Evolutionary conservation across 2,797 vertebrate genomes (phyloP).

Genomic region (Melanotaenia maccullochi): DNA sequence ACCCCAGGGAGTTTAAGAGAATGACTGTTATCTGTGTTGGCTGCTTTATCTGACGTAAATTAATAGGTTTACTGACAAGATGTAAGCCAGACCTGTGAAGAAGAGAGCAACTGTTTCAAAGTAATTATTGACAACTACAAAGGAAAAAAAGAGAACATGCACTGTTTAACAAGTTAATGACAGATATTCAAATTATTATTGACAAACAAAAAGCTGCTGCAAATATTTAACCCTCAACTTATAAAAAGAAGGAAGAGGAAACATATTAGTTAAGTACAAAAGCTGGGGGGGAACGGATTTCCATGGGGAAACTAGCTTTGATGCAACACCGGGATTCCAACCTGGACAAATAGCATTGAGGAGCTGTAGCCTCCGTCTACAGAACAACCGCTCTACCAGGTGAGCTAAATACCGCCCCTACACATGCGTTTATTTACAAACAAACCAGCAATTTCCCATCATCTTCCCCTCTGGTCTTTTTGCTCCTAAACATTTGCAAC

Average conservation of each 20-base stretch:
- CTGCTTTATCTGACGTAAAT: constrained; percentile 29
- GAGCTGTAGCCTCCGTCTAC: not conserved
- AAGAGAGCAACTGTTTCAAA: constrained; percentile 11
- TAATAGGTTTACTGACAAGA: constrained; percentile 31
- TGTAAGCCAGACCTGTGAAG: constrained; percentile 16
- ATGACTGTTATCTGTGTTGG: constrained; percentile 11
- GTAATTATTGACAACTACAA: not conserved
- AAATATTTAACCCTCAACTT: not conserved
- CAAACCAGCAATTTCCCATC: not conserved
- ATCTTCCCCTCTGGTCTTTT: not conserved
- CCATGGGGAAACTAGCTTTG: not conserved
- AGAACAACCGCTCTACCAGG: not conserved
- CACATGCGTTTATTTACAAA: too few relatives aligned
- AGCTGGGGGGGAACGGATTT: too few relatives aligned
- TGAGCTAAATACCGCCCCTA: not conserved
- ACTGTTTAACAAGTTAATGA: not conserved
- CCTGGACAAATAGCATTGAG: not conserved
- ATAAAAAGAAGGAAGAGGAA: not conserved
- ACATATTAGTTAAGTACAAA: not conserved
- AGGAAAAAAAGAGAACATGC: not conserved
- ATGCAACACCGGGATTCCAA: not conserved
- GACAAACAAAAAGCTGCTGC: not conserved
- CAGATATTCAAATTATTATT: not conserved
- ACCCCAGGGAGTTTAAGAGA: constrained; percentile 19
- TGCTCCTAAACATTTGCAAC: not conserved